Percentiles rank a stretch among this genome's conserved stretches.
Conservation (phyloP, 1,140 invertebrate genomes). For the Tribolium castaneum region DNA sequence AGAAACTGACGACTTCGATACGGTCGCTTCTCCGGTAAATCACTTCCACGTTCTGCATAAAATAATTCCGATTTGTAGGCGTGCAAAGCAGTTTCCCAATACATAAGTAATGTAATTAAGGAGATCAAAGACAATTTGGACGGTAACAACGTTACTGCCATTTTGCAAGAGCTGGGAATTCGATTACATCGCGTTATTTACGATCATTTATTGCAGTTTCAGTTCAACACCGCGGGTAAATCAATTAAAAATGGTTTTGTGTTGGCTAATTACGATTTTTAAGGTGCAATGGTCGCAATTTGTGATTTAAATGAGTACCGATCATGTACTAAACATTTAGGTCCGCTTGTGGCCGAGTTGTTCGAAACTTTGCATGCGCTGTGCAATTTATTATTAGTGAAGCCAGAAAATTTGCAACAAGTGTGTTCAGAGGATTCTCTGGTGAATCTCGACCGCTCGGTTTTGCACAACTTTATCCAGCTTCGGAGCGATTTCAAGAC, state of each 20-base stretch:
- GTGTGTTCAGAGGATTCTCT: constrained; percentile 94
- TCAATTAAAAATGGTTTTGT: not conserved
- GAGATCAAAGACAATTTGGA: constrained; percentile 89
- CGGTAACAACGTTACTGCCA: constrained; percentile 90
- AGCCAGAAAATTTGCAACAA: constrained; percentile 95
- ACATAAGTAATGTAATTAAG: constrained; percentile 80
- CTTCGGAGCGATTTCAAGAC: constrained; percentile 92
- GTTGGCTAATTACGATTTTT: constrained; percentile 51
- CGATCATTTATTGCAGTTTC: constrained; percentile 94
- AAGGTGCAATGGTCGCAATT: constrained; percentile 95
- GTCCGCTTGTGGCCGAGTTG: constrained; percentile 81
- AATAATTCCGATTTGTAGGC: constrained; percentile 71
- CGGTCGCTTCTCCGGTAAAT: constrained; percentile 76
- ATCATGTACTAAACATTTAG: constrained; percentile 70
- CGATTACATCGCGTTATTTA: constrained; percentile 94
- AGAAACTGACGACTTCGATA: constrained; percentile 83
- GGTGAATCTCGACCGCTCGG: constrained; percentile 87
- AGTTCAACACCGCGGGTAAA: constrained; percentile 92
- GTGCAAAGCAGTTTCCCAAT: constrained; percentile 88
- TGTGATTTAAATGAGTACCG: constrained; percentile 98
- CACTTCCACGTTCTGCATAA: not conserved
- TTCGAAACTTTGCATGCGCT: constrained; percentile 96
- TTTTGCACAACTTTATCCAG: constrained; percentile 93
- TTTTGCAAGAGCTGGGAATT: constrained; percentile 90
- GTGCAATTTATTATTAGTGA: constrained; percentile 95